Evolutionary conservation across 2,113 vertebrate species (phyloP).

Genomic region (Cephalopterus ornatus): DNA sequence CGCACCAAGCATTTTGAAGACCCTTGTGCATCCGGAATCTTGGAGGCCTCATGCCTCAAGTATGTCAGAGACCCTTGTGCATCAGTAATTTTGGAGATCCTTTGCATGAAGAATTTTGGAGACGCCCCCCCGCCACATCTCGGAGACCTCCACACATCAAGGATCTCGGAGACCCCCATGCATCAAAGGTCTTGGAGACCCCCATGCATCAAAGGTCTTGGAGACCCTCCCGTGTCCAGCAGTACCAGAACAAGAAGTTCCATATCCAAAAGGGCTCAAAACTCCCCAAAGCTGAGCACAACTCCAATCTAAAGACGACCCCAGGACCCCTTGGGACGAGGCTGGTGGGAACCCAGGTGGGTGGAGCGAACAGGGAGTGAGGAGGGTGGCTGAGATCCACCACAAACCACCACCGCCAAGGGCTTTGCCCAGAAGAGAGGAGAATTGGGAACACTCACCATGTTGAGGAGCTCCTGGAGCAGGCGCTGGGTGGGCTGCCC

Average conservation of each 20-base stretch:
- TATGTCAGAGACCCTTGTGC: too few species aligned
- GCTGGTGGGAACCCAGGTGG: background rate
- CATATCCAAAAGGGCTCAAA: background rate
- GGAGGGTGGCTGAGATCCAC: background rate
- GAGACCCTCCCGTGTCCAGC: background rate
- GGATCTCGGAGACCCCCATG: rapidly evolving
- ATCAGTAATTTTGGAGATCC: too few species aligned
- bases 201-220: rapidly evolving
- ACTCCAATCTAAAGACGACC: background rate
- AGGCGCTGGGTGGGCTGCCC: conserved; percentile 89
- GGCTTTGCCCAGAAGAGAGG: rapidly evolving
- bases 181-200: background rate
- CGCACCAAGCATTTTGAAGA: rapidly evolving
- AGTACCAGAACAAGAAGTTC: background rate
- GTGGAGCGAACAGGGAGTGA: background rate
- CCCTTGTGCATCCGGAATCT: background rate
- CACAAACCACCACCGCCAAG: rapidly evolving
- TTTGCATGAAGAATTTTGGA: background rate
- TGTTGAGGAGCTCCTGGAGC: conserved; percentile 94
- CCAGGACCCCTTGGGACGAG: background rate
- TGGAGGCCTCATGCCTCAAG: too few species aligned
- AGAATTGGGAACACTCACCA: conserved; percentile 74
- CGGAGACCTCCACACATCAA: background rate
- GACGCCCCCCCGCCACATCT: background rate
- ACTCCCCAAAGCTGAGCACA: background rate